Evolutionary conservation across 1,140 invertebrate genomes (phyloP).

Genomic region (Ruditapes philippinarum): DNA sequence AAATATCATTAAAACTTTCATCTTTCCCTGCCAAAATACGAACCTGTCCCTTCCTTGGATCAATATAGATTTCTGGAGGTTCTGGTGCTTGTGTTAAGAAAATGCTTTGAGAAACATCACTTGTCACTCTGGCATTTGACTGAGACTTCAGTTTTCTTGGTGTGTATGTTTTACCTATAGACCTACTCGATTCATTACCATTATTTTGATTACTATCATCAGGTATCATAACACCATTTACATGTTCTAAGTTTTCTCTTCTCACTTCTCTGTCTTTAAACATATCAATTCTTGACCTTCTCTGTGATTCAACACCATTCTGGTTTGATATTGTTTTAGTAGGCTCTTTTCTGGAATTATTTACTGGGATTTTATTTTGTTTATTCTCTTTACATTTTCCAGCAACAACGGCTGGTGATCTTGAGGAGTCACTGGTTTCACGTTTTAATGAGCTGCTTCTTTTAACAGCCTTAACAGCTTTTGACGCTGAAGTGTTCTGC

Average conservation of each 20-base stretch:
- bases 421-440: neutral
- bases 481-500: neutral
- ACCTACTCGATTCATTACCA: neutral
- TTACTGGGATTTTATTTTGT: neutral
- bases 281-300: conserved; percentile 29
- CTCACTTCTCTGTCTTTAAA: neutral
- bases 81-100: conserved; percentile 27
- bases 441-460: conserved; percentile 34
- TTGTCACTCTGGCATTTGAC: neutral
- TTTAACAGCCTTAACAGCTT: conserved; percentile 18
- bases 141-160: neutral
- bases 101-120: neutral
- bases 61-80: conserved; percentile 47
- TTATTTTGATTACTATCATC: neutral
- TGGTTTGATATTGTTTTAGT: neutral
- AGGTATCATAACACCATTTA: neutral
- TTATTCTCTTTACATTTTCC: conserved; percentile 8
- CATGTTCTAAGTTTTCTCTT: neutral
- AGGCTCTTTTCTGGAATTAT: neutral
- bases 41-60: conserved; percentile 42
- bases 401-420: neutral
- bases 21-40: conserved; percentile 1
- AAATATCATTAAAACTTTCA: conserved; percentile 4
- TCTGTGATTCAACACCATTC: neutral
- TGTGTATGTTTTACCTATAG: neutral